Base-by-base conservation (phyloP, 2,113 vertebrate genomes). In the Tonatia bakeri region DNA sequence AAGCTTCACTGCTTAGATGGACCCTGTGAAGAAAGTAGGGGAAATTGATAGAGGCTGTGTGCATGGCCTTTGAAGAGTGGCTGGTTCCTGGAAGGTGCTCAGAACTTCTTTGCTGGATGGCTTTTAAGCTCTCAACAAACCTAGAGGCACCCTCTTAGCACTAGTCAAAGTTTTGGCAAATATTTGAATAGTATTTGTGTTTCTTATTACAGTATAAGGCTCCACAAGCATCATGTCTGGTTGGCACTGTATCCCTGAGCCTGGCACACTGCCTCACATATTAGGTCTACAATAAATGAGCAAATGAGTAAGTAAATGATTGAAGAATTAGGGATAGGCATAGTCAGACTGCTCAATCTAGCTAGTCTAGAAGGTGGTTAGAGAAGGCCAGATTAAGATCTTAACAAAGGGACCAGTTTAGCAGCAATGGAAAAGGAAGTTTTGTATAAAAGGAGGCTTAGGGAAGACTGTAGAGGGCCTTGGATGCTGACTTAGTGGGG, bases 381-480 rank as follows among this genome's bases (percentile, higher is more conserved):
- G 36, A 13, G 33, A 16, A 56, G 43, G 5, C 15, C 36, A 20
- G 56, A 13, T 22, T 79, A 54, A 70, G 75, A 61, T 36, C 9
- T 43, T 40, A 7, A 28, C 15, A 38, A 36, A 50, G 17, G 61
- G 36, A 13, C 9, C 19, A 4, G 17, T 45, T 52, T 89, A 73
- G 50, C 79, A 81, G 64, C n/a, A 90, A 38, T 77, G 16, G 22
- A 87, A 73, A 69, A 82, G 33, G 31, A 76, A 70, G 38, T 67
- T 31, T 9, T 24, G 22, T 19, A 16, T 72, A 33, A 31, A 88
- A 50, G 28, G 40, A 61, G 7, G 14, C 54, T 38, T 47, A 4
- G 20, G 84, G 24, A 9, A 79, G 47, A 19, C 3, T 43, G 36
- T 1, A 3, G 19, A 61, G 38, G 24, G 24, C 20, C n/a, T 15